Evolutionary conservation across 2,888 invertebrate species (phyloP), one percentile per base, ranked within the genome.

Genomic region (Anagyrus pseudococci): DNA sequence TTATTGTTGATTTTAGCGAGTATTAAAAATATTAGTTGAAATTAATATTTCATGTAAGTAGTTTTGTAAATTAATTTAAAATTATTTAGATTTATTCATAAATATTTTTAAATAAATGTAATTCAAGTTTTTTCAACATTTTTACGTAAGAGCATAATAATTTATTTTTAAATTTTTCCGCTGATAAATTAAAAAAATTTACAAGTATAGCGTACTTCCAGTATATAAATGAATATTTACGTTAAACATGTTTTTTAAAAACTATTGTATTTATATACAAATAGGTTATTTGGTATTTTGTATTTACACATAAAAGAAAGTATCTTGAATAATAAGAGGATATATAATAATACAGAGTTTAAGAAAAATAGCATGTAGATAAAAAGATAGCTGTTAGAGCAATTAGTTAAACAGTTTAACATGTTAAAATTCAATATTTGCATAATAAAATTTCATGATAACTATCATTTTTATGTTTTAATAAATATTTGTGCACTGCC

Each of bases 401-500:
- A 22, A 20, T 17, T 6, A 2, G 6, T 6, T 43, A 43, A 17
- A 19, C 6, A 44, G 10, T 10, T 20, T 23, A 47, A 10, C 20
- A 41, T 41, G 40, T 37, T 33, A 26, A 49, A 49, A 33, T 19
- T 49, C 10, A 33, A 47, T 47, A 40, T 13, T 41, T 26, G 41
- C 47, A 52, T 57, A 43, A 53, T 23, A 29, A 49, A 41, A 41
- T 43, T 41, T 49, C 17, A n/a, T n/a, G 43, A 47, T 15, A 53
- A 44, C 20, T 15, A 8, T 62, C 6, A 17, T 23, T 19, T 19
- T 58, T 40, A 8, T 33, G 17, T 46, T 55, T 49, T 41, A 2
- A 25, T 58, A 48, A 13, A 48, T 33, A 47, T 19, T 49, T 26
- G 49, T 17, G 41, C 50, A 63, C 48, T 58, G 50, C 49, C 55